Conservation (phyloP, 2,113 vertebrate genomes). For the Myodes glareolus region DNA sequence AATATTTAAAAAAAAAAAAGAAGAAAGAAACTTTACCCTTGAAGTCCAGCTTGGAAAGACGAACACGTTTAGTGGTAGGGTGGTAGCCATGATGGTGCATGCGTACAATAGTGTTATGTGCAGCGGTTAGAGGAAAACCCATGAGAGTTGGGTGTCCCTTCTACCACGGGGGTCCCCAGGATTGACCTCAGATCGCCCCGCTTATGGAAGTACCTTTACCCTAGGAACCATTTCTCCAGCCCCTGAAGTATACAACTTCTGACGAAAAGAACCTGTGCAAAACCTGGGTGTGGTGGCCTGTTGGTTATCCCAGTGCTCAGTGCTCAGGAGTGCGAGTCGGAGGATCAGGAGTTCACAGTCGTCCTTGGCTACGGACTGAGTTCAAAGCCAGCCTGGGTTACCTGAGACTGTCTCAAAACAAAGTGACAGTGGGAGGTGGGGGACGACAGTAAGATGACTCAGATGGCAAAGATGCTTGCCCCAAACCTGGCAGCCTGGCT, state of each 20-base stretch:
- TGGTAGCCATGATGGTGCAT: neutral
- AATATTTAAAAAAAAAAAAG: too few species aligned
- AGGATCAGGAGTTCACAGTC: neutral
- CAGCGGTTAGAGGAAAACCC: neutral
- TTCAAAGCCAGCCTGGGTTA: neutral
- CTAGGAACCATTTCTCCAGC: neutral
- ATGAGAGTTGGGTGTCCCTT: neutral
- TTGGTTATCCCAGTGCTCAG: neutral
- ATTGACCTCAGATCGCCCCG: neutral
- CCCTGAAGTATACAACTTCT: neutral
- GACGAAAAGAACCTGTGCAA: neutral
- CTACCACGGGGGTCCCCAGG: neutral
- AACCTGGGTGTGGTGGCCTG: neutral
- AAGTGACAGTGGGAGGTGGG: neutral
- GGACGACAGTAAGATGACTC: neutral
- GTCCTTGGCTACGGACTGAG: neutral
- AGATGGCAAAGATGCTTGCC: neutral
- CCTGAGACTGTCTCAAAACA: neutral
- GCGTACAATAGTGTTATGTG: neutral
- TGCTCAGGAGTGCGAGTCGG: neutral
- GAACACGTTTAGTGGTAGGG: neutral
- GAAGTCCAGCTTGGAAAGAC: neutral
- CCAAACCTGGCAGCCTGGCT: neutral
- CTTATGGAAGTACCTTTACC: neutral
- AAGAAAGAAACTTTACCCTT: neutral